Percentiles rank a stretch among this genome's conserved stretches.
These are phyloP conservation scores for Strix occidentalis DNA, from an alignment of 2,797 vertebrate species.

Conservation along the genomic window DNA sequence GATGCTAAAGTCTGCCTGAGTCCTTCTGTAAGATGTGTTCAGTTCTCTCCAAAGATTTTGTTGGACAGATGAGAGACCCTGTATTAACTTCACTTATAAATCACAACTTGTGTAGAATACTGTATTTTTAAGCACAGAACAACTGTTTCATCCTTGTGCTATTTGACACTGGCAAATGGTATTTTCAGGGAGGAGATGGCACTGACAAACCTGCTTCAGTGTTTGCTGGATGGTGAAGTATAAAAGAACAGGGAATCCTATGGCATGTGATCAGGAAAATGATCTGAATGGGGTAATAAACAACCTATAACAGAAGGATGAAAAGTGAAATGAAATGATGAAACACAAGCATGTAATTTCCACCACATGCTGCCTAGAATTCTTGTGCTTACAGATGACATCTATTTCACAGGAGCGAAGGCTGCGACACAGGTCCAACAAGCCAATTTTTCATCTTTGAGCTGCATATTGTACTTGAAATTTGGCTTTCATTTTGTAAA, in stretches of 20 bases:
- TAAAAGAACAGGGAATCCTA: not conserved
- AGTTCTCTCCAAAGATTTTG: not conserved
- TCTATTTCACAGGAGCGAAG: not conserved
- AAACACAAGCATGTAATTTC: not conserved
- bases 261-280: not conserved
- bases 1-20: not conserved
- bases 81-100: not conserved
- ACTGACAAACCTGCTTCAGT: not conserved
- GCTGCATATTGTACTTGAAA: not conserved
- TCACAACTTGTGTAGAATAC: not conserved
- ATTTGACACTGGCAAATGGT: not conserved
- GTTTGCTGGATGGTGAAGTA: not conserved
- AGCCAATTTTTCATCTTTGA: not conserved
- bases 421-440: not conserved
- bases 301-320: not conserved
- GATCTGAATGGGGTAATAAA: not conserved
- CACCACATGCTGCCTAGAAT: not conserved
- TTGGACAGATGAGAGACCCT: not conserved
- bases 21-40: not conserved
- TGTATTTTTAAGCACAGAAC: not conserved
- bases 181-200: not conserved
- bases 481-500: not conserved
- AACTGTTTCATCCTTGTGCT: not conserved
- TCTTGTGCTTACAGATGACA: not conserved
- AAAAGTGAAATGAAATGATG: not conserved